Base-by-base conservation (phyloP, 2,797 vertebrate genomes). In the Synaphobranchus kaupii region DNA sequence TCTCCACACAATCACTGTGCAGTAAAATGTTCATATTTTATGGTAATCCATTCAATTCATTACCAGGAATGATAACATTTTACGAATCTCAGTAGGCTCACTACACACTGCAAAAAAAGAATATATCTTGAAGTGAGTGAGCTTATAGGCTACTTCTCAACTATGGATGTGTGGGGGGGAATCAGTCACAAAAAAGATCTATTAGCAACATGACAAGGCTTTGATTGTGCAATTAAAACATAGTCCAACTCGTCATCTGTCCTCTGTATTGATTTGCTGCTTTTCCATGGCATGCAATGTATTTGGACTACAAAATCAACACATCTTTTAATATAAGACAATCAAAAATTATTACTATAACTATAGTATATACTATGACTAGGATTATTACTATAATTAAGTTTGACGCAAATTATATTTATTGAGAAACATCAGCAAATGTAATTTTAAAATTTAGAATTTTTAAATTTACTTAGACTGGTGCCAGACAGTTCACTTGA, bases 221-320 rank as follows among this genome's bases (percentile, higher is more conserved):
- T 31, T 68, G 44, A 73, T 71, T 52, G 25, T 13, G 31, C 44
- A 52, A 48, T 50, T 85, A 28, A 85, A 71, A 48, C 60, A 48
- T 47, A 10, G 25, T n/a, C 3, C 3, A 10, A 52, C n/a, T 48
- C 8, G 47, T 31, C 9, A 47, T 22, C 7, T 25, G 39, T 71
- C 28, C 20, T 66, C 84, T 50, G 60, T 48, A 71, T 73, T 73
- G 71, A 73, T 48, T 71, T 85, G 66, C n/a, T 68, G 44, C 60
- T 85, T 85, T 80, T 63, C 39, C 28, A 63, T 44, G 58, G 84
- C 20, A 85, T 71, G 50, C 25, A 71, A 17, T 4, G 34, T 15
- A 73, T 73, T 13, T 39, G 39, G 31, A 73, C 31, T 17, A 73
- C 31, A 73, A 73, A 73, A 73, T 17, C 10, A 31, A 34, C 13